Base-by-base conservation (phyloP, 2,888 invertebrate genomes). In the Archaeoteleia sp. region DNA sequence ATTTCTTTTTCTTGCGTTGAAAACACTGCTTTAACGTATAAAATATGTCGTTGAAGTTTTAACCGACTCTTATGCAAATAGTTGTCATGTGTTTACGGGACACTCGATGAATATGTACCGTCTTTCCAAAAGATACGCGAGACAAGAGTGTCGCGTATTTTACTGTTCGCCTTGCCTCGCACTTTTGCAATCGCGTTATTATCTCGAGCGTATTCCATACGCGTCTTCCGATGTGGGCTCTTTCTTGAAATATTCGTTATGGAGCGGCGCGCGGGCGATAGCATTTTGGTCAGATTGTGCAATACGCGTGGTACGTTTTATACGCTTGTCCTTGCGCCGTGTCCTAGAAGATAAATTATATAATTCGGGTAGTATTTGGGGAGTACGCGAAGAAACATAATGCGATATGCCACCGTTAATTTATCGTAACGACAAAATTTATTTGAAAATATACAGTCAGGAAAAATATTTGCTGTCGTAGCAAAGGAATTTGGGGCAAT, bases 291-390 rank as follows among this genome's bases (percentile, higher is more conserved):
- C 32, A 8, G 6, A 15, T 13, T 25, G 10, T 8, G 15, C 5
- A 13, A 37, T 37, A 51, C 45, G 58, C 49, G 58, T 51, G 60
- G 60, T 43, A 60, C 60, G 39, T 12, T 35, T 39, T 35, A n/a
- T n/a, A n/a, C 35, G 40, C 17, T 35, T n/a, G 49, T 20, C 35
- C 32, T n/a, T n/a, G n/a, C n/a, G n/a, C n/a, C n/a, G n/a, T n/a
- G n/a, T n/a, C n/a, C n/a, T n/a, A n/a, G n/a, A n/a, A n/a, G n/a
- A n/a, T n/a, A n/a, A n/a, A n/a, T n/a, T n/a, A n/a, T n/a, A n/a
- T n/a, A n/a, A n/a, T n/a, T n/a, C n/a, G n/a, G n/a, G n/a, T n/a
- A n/a, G n/a, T n/a, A n/a, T n/a, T n/a, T n/a, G n/a, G n/a, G n/a
- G n/a, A n/a, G n/a, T n/a, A n/a, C n/a, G n/a, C n/a, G n/a, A n/a